phyloP scores from a whole-genome alignment of 30 jellyfish, hydroid and myxozoan species.

The Cassiopea xamachana region DNA sequence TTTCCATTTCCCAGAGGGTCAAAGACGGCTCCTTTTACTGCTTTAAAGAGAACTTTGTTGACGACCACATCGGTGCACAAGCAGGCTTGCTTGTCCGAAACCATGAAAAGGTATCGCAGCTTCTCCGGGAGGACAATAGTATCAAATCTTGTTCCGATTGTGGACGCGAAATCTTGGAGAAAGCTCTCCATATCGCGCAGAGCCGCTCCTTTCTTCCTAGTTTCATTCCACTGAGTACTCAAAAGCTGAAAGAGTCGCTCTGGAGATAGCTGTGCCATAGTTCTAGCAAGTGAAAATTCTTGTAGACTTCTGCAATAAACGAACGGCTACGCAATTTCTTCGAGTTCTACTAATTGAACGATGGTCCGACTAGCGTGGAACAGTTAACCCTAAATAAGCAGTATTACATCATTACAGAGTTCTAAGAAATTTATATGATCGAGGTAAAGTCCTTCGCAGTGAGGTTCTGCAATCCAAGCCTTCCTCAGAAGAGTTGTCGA shows the following conservation, averaged over 20 bases:
- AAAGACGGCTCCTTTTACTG: not conserved
- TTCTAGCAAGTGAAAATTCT: not conserved
- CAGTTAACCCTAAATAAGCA: too few relatives aligned
- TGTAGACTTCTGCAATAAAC: not conserved
- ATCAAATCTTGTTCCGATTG: not conserved
- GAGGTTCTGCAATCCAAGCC: not conserved
- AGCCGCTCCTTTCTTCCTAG: not conserved
- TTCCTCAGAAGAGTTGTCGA: not conserved
- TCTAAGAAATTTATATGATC: not conserved
- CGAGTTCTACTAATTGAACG: too few relatives aligned
- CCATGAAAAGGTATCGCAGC: not conserved
- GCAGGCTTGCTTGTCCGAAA: conserved; percentile 1
- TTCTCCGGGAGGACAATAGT: not conserved
- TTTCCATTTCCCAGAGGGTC: not conserved
- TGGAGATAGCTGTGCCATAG: not conserved
- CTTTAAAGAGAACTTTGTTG: not conserved
- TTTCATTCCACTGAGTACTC: not conserved
- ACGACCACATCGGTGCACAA: not conserved
- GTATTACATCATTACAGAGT: not conserved
- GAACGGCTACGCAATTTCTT: too few relatives aligned
- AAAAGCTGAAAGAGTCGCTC: not conserved
- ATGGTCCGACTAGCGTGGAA: too few relatives aligned
- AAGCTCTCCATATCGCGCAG: not conserved
- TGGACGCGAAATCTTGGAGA: not conserved
- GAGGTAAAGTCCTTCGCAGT: conserved; percentile 6